phyloP scores from a whole-genome alignment of 92 coral and sea anemone genomes.

The Metridium senile region DNA sequence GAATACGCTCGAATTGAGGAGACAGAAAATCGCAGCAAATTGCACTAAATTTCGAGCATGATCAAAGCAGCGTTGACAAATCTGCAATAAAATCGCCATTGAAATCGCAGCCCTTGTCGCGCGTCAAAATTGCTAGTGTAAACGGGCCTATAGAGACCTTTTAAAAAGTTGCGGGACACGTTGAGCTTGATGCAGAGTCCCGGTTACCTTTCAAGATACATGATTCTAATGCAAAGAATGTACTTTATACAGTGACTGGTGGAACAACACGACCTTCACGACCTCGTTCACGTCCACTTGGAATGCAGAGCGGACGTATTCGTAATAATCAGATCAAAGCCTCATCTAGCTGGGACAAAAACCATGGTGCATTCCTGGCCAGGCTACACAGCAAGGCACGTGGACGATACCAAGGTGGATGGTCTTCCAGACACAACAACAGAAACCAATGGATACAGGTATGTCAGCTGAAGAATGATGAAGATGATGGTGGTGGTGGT shows the following conservation, averaged over 20 bases:
- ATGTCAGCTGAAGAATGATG: neutral
- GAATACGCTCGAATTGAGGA: too few relatives aligned
- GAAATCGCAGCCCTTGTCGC: too few relatives aligned
- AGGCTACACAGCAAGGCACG: conserved; percentile 57
- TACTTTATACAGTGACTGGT: neutral
- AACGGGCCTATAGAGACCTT: too few relatives aligned
- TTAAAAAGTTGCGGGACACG: too few relatives aligned
- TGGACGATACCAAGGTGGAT: conserved; percentile 67
- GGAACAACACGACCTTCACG: neutral
- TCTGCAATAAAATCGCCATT: too few relatives aligned
- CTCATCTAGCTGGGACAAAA: conserved; percentile 63
- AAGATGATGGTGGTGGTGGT: neutral
- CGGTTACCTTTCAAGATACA: too few relatives aligned
- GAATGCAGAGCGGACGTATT: conserved; percentile 60
- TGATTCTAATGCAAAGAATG: too few relatives aligned
- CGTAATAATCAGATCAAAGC: conserved; percentile 63
- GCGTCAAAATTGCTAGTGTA: too few relatives aligned
- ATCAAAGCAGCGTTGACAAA: too few relatives aligned
- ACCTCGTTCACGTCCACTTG: conserved; percentile 33
- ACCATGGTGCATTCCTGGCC: conserved; percentile 60
- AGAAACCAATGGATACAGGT: conserved; percentile 51
- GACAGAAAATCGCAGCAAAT: too few relatives aligned
- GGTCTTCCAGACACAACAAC: conserved; percentile 78
- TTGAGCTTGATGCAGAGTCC: too few relatives aligned
- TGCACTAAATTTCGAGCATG: too few relatives aligned